Evolutionary conservation across 2,797 vertebrate species (phyloP).

Genomic region (Delichon dasypus): DNA sequence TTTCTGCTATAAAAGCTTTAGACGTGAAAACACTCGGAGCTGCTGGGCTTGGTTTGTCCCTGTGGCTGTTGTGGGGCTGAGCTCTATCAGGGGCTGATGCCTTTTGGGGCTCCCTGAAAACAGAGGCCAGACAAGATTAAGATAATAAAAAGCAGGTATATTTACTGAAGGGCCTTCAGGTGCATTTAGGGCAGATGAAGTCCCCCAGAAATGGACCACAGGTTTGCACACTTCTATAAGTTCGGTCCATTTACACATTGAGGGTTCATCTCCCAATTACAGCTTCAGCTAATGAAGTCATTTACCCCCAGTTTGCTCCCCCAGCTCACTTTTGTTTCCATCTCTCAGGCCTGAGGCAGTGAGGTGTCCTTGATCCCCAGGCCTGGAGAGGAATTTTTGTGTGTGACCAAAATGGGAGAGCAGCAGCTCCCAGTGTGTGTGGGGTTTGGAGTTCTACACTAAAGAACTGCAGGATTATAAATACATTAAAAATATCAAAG

Average conservation of each 20-base stretch:
- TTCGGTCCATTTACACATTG: background rate
- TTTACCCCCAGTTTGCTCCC: background rate
- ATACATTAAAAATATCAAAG: background rate
- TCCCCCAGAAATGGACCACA: background rate
- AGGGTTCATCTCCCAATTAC: background rate
- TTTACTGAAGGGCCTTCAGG: background rate
- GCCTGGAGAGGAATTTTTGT: background rate
- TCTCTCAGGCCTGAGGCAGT: background rate
- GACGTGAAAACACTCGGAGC: background rate
- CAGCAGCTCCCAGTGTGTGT: background rate
- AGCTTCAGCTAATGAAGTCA: background rate
- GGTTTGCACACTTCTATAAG: background rate
- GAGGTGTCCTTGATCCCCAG: background rate
- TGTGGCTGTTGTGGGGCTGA: fast-evolving
- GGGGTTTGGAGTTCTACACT: background rate
- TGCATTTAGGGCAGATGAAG: background rate
- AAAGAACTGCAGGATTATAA: background rate
- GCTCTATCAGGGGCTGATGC: background rate
- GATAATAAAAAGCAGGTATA: background rate
- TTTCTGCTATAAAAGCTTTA: background rate
- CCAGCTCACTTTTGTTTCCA: background rate
- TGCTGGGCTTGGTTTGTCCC: background rate
- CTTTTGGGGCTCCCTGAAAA: background rate
- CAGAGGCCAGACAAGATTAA: background rate
- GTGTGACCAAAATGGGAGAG: background rate